Conservation (phyloP, 2,797 vertebrate genomes). For the Rhynchotus rufescens region DNA sequence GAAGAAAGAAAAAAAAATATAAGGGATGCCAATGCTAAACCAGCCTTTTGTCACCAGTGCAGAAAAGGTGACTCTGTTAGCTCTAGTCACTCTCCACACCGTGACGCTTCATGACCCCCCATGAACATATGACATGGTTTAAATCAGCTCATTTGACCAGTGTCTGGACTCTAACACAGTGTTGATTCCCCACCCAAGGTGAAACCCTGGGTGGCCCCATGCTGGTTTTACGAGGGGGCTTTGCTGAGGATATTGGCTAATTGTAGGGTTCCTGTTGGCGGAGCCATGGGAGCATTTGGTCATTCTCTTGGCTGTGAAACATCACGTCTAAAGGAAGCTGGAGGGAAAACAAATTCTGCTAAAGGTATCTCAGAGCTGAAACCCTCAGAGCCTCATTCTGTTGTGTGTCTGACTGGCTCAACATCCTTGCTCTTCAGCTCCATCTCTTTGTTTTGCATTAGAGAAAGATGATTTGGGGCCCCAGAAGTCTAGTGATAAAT, state of each 20-base stretch:
- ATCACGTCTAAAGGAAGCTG: neutral
- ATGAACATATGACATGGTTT: neutral
- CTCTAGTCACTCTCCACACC: neutral
- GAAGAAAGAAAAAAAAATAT: neutral
- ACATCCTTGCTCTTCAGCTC: neutral
- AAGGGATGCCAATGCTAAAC: neutral
- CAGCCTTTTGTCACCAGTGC: neutral
- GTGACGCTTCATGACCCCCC: neutral
- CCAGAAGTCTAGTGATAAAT: neutral
- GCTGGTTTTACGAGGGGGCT: neutral
- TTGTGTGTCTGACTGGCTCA: neutral
- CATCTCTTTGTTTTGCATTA: neutral
- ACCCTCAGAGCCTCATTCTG: neutral
- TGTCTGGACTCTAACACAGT: neutral
- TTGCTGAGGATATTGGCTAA: neutral
- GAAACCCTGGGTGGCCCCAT: neutral
- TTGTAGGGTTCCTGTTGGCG: neutral
- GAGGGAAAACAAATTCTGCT: neutral
- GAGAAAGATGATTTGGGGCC: too few relatives aligned
- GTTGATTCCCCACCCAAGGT: neutral
- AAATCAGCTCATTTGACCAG: neutral
- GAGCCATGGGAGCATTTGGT: neutral
- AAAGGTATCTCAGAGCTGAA: neutral
- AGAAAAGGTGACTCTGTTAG: accelerated
- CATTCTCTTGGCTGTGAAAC: neutral